Base-by-base conservation (phyloP, 2,113 vertebrate genomes). In the Clarias gariepinus region DNA sequence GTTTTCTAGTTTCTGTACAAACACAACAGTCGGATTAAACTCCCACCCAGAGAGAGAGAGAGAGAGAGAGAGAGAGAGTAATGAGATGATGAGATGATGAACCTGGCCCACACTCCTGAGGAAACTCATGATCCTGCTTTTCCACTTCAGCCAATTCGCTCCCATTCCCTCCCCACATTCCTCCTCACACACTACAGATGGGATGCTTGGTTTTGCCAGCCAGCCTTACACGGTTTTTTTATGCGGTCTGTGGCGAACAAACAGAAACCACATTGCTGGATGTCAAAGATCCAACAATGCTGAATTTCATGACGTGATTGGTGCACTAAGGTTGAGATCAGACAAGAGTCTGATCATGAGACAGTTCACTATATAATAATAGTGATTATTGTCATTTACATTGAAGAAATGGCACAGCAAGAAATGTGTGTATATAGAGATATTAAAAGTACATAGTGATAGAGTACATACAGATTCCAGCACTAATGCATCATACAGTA, bases 81-180 rank as follows among this genome's bases (percentile, higher is more conserved):
- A 81, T 81, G 57, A 81, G 78, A 81, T 81, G 78, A 81, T 81
- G 78, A 81, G 78, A 81, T 81, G 78, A 81, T 81, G 78, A 81
- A 61, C 78, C 78, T 81, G 78, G 78, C 78, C 57, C 57, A 81
- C 78, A 81, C 78, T 81, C 78, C 58, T 81, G 77, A 80, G 55
- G 77, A 80, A 80, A 80, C 77, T 60, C 77, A 80, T 60, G 78
- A 60, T 81, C 78, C 57, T 11, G 19, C 78, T 61, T 81, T 81
- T 61, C 78, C 78, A 81, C 57, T 81, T 36, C 57, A 81, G 78
- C 57, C 78, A 81, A 81, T 36, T 61, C 78, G 21, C 57, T 81
- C 57, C 57, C 15, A 81, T 81, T 81, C 78, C 78, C 78, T 81
- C 30, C 57, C 57, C 61, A 36, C 78, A 61, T 61, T 81, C 78